These are phyloP conservation scores for Notiomystis cincta DNA, from an alignment of 2,113 vertebrate genomes.

Conservation along the genomic window DNA sequence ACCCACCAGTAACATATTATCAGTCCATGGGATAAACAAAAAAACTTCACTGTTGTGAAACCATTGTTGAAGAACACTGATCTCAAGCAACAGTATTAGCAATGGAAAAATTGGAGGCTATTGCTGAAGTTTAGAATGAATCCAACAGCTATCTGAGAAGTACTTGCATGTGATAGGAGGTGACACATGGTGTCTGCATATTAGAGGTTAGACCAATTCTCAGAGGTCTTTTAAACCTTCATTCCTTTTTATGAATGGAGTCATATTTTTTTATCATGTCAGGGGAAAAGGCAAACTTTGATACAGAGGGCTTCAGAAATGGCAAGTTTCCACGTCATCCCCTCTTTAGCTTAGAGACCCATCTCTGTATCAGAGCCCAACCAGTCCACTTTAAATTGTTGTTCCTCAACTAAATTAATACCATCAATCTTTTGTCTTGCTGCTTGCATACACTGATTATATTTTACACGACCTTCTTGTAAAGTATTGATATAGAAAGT, in stretches of 20 bases:
- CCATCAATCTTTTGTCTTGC: background rate
- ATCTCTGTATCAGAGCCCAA: background rate
- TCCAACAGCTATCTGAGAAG: background rate
- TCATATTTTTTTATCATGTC: background rate
- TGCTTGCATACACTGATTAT: background rate
- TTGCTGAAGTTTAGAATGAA: background rate
- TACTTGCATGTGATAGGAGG: background rate
- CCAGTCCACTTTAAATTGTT: background rate
- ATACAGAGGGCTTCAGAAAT: background rate
- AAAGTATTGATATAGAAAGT: background rate
- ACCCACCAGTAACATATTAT: background rate
- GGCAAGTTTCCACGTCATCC: rapidly evolving
- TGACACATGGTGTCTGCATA: background rate
- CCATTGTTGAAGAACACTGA: background rate
- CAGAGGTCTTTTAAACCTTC: background rate
- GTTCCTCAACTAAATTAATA: background rate
- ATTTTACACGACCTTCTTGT: background rate
- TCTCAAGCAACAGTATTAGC: background rate
- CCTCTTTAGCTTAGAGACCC: background rate
- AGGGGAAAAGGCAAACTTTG: background rate
- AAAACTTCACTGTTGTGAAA: background rate
- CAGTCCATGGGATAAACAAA: background rate
- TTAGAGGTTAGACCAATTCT: background rate
- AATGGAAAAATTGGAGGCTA: background rate
- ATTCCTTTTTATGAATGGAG: background rate